phyloP scores from a whole-genome alignment of 2,113 vertebrate genomes.

The Anoplopoma fimbria region DNA sequence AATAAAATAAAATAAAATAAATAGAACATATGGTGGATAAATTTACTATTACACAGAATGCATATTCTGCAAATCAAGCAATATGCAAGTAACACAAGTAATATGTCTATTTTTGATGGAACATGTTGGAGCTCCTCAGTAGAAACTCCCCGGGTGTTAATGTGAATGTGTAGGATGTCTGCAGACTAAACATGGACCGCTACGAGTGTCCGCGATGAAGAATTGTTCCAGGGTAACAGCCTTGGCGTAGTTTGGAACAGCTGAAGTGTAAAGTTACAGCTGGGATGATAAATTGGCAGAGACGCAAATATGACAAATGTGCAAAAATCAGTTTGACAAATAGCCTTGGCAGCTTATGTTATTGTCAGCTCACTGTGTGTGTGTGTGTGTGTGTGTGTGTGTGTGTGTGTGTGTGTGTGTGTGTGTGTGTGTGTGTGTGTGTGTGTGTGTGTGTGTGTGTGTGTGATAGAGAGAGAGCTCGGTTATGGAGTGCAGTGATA shows the following conservation, averaged over 20 bases:
- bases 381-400: slow-evolving; percentile 12
- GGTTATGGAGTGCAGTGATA: background rate
- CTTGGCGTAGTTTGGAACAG: background rate
- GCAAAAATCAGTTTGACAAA: slow-evolving; percentile 47
- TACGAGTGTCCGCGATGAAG: background rate
- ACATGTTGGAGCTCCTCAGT: too few relatives aligned
- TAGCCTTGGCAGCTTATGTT: slow-evolving; percentile 10
- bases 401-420: background rate
- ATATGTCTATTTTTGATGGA: too few relatives aligned
- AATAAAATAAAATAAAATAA: too few relatives aligned
- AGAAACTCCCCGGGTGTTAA: too few relatives aligned
- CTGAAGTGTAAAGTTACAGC: slow-evolving; percentile 37
- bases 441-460: too few relatives aligned
- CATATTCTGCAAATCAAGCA: too few relatives aligned
- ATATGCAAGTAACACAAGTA: too few relatives aligned
- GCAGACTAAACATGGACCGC: slow-evolving; percentile 1
- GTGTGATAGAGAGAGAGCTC: background rate
- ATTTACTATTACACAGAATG: too few relatives aligned
- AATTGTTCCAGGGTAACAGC: background rate
- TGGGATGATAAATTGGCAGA: slow-evolving; percentile 22
- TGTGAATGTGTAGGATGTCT: background rate
- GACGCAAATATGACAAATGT: slow-evolving; percentile 51
- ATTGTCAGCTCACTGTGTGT: slow-evolving; percentile 13
- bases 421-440: too few relatives aligned
- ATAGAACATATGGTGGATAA: too few relatives aligned